A percentile compares a stretch with the other conserved stretches of the same genome.
Conservation (phyloP, 1,140 invertebrate species). For the Atta cephalotes region DNA sequence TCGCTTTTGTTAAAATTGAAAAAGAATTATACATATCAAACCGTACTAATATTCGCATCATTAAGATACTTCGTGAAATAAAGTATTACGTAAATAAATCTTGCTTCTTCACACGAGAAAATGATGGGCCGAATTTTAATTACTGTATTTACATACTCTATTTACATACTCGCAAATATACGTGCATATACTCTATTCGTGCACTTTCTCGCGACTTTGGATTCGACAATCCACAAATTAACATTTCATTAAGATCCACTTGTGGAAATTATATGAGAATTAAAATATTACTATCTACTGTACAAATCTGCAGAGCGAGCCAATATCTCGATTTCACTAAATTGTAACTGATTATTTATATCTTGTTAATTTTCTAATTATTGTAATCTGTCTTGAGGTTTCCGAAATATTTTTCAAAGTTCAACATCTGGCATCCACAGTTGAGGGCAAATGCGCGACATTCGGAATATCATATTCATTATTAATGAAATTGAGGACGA, state of each 20-base stretch:
- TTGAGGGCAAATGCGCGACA: constrained; percentile 8
- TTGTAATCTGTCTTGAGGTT: not conserved
- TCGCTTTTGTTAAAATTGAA: constrained; percentile 8
- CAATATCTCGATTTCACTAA: not conserved
- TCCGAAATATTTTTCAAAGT: not conserved
- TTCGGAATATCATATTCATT: not conserved
- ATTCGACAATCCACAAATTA: not conserved
- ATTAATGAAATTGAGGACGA: constrained; percentile 50
- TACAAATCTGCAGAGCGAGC: not conserved
- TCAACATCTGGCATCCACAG: not conserved
- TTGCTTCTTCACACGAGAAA: not conserved
- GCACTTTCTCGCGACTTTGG: not conserved
- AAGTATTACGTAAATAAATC: not conserved
- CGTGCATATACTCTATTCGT: not conserved
- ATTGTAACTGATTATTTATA: not conserved
- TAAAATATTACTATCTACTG: no score
- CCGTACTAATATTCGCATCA: constrained; percentile 9
- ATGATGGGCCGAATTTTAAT: constrained; percentile 10
- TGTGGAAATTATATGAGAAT: not conserved
- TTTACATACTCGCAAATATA: constrained; percentile 23
- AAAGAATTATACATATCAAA: constrained; percentile 11
- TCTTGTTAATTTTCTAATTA: not conserved
- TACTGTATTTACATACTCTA: not conserved
- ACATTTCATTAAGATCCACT: not conserved
- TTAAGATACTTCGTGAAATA: not conserved